Evolutionary conservation across 64 coral and sea anemone species (phyloP), one percentile per base, ranked within the genome.

Genomic region (Dendronephthya gigantea): DNA sequence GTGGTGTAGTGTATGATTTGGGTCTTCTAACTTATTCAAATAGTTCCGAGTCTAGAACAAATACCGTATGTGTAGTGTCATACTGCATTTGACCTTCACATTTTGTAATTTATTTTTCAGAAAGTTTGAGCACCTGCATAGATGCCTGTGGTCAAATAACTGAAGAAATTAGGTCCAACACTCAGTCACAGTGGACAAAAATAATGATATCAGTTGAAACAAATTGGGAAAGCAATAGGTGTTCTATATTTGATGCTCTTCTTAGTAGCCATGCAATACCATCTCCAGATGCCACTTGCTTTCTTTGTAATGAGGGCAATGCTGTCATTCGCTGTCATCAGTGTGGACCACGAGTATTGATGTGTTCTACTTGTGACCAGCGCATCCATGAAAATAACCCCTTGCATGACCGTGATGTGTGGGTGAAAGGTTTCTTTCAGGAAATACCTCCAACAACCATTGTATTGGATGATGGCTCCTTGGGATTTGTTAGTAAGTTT

Each of bases 401-500:
- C 68, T 74, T 74, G 68, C n/a, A n/a, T n/a, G n/a, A n/a, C n/a
- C n/a, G n/a, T n/a, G n/a, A n/a, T n/a, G n/a, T n/a, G n/a, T n/a
- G n/a, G n/a, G n/a, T n/a, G n/a, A n/a, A n/a, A n/a, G n/a, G n/a
- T n/a, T n/a, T n/a, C n/a, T n/a, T n/a, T n/a, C n/a, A n/a, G n/a
- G n/a, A n/a, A n/a, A n/a, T n/a, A n/a, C n/a, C n/a, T n/a, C n/a
- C n/a, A n/a, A n/a, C n/a, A n/a, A n/a, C n/a, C n/a, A n/a, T n/a
- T n/a, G n/a, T n/a, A n/a, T n/a, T n/a, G n/a, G n/a, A n/a, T n/a
- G n/a, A n/a, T n/a, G n/a, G n/a, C n/a, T n/a, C n/a, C n/a, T n/a
- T n/a, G n/a, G n/a, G n/a, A 74, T 74, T 74, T 74, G 68, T 74
- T 74, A 74, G 68, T 74, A 74, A 74, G 68, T 74, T 35, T 30